phyloP scores from a whole-genome alignment of 2,797 vertebrate species.

The Rhinichthys osculus region DNA sequence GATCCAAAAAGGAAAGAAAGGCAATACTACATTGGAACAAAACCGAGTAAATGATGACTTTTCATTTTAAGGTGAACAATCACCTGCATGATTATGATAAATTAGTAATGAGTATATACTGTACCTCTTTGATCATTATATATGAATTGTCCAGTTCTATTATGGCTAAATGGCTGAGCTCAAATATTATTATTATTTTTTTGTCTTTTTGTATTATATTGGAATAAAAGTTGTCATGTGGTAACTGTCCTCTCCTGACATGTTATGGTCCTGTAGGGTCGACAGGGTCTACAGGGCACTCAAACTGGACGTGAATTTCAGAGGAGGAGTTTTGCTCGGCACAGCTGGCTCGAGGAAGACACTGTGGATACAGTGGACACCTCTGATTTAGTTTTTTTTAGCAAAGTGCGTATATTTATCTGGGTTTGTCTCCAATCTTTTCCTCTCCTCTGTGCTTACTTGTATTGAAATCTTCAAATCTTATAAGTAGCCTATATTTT shows the following conservation, averaged over 20 bases:
- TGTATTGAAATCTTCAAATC: neutral
- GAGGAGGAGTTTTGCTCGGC: conserved; percentile 87
- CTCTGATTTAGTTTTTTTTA: conserved; percentile 91
- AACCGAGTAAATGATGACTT: neutral
- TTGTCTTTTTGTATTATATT: neutral
- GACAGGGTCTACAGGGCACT: conserved; percentile 80
- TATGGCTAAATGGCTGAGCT: neutral
- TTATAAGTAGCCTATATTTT: neutral
- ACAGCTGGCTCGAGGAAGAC: conserved; percentile 93
- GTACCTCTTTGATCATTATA: neutral
- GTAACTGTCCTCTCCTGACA: neutral
- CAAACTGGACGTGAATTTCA: conserved; percentile 75
- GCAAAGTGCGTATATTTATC: conserved; percentile 84
- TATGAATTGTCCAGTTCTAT: neutral
- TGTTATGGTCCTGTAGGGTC: conserved; percentile 78
- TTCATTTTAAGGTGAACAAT: neutral
- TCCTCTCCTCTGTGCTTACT: neutral
- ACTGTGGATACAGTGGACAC: conserved; percentile 84
- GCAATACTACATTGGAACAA: neutral
- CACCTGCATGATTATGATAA: neutral
- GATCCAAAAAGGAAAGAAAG: neutral
- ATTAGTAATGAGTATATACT: neutral
- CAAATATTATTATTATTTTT: neutral
- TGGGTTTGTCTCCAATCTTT: neutral
- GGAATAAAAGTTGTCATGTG: neutral